These are phyloP conservation scores for Phaethornis superciliosus DNA, from an alignment of 2,113 vertebrate species.

Conservation along the genomic window DNA sequence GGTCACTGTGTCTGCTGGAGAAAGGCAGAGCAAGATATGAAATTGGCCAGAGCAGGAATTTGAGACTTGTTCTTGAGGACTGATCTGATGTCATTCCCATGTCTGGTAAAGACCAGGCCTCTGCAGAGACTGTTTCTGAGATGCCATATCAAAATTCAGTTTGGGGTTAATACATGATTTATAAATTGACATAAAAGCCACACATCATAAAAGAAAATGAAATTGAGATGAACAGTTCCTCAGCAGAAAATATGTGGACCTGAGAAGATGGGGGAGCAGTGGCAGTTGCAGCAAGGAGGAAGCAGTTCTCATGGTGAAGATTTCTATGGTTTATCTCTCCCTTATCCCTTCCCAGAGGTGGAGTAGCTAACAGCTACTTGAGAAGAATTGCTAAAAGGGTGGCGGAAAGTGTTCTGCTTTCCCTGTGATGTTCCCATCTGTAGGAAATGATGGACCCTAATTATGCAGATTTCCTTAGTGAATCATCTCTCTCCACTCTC, in stretches of 20 bases:
- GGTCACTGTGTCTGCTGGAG: background rate
- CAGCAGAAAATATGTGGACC: background rate
- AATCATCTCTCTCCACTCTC: conserved; percentile 42
- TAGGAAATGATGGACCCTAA: conserved; percentile 61
- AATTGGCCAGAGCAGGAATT: background rate
- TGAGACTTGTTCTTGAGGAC: background rate
- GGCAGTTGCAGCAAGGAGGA: background rate
- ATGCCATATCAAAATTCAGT: background rate
- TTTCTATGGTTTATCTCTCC: background rate
- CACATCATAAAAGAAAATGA: background rate
- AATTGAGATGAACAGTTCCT: background rate
- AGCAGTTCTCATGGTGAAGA: background rate
- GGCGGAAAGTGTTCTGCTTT: background rate
- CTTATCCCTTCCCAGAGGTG: conserved; percentile 6
- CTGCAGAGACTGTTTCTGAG: background rate
- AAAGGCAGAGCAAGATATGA: background rate
- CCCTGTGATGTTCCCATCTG: conserved; percentile 44
- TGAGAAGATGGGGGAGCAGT: background rate
- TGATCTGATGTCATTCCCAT: background rate
- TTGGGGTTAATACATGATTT: background rate
- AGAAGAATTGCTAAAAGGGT: conserved; percentile 45
- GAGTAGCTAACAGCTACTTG: conserved; percentile 25
- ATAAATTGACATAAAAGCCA: background rate
- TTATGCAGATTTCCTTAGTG: conserved; percentile 61
- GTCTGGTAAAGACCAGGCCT: background rate